Evolutionary conservation across 2,797 vertebrate genomes (phyloP).

Genomic region (Lateolabrax maculatus): DNA sequence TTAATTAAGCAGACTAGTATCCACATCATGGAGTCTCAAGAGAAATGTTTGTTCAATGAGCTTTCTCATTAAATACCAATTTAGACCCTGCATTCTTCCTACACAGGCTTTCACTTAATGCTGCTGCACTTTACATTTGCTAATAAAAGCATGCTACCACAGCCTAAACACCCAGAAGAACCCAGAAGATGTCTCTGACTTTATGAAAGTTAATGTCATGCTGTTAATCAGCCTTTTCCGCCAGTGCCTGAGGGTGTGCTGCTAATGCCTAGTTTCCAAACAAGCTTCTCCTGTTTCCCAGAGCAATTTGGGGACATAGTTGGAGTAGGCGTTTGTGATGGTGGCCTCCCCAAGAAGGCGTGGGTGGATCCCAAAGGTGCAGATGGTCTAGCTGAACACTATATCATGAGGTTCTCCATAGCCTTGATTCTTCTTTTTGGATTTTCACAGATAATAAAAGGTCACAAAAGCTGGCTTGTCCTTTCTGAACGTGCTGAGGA

Average conservation of each 20-base stretch:
- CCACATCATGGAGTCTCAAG: conserved; percentile 66
- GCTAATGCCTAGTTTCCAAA: conserved; percentile 12
- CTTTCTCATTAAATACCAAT: conserved; percentile 79
- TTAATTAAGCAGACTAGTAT: conserved; percentile 76
- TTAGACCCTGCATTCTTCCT: conserved; percentile 40
- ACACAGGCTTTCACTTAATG: conserved; percentile 26
- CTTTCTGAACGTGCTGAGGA: neutral
- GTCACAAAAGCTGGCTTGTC: neutral
- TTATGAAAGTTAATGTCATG: conserved; percentile 54
- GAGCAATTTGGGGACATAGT: neutral
- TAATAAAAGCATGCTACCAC: conserved; percentile 44
- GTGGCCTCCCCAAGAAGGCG: conserved; percentile 9
- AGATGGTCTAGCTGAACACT: neutral
- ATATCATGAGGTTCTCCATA: neutral
- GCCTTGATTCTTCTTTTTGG: neutral
- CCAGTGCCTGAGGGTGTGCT: neutral
- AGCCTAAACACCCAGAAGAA: conserved; percentile 24
- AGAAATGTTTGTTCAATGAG: conserved; percentile 67
- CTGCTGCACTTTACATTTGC: conserved; percentile 18
- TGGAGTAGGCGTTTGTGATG: neutral
- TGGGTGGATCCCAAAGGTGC: conserved; percentile 1
- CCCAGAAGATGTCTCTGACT: conserved; percentile 39
- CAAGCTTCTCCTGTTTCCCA: conserved; percentile 16
- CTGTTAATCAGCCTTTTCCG: conserved; percentile 46
- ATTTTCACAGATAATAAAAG: conserved; percentile 12